phyloP scores from a whole-genome alignment of 1,140 invertebrate genomes.

The Trichonephila inaurata region DNA sequence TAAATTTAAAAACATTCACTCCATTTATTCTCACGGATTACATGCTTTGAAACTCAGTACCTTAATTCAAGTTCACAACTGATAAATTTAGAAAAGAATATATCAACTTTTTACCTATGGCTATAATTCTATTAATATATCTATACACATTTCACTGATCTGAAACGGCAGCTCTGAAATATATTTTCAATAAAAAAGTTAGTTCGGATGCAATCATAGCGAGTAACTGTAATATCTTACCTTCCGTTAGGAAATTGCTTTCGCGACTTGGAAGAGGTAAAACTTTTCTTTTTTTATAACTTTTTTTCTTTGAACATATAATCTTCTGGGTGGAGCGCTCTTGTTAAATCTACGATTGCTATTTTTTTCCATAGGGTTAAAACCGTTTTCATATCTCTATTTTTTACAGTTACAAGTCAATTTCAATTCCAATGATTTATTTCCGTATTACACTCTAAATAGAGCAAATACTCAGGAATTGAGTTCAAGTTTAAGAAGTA shows the following conservation, averaged over 20 bases:
- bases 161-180: conserved; percentile 40
- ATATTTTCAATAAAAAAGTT: conserved; percentile 37
- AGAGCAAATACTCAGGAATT: not conserved
- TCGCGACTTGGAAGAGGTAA: not conserved
- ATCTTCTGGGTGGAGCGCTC: conserved; percentile 41
- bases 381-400: conserved; percentile 52
- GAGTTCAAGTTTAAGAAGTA: not conserved
- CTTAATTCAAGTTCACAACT: not conserved
- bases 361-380: conserved; percentile 38
- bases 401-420: conserved; percentile 53
- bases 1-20: too few species aligned
- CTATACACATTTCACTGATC: not conserved
- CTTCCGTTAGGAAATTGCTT: conserved; percentile 46
- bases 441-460: conserved; percentile 34
- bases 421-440: conserved; percentile 51
- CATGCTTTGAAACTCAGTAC: not conserved
- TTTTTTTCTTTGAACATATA: conserved; percentile 10
- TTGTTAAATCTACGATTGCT: conserved; percentile 6
- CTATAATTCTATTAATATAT: conserved; percentile 36
- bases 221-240: conserved; percentile 60
- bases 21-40: too few species aligned
- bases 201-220: conserved; percentile 49
- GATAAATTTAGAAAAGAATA: not conserved
- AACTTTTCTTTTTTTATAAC: not conserved
- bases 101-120: not conserved